Evolutionary conservation across 92 coral and sea anemone genomes (phyloP).

Genomic region (Bergia sp.): DNA sequence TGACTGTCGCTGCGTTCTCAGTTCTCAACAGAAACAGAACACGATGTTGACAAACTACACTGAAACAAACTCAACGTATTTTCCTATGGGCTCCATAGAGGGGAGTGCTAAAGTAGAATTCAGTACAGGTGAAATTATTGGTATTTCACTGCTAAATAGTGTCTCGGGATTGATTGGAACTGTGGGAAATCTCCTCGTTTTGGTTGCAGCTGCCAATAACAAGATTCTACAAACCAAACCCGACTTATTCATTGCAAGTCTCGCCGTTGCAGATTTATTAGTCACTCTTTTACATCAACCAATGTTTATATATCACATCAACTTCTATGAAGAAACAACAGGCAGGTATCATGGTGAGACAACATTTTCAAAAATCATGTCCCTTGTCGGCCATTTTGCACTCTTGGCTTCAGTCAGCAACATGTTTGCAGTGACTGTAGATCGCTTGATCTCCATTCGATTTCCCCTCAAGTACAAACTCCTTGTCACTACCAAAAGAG

Average conservation of each 20-base stretch:
- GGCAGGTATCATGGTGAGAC: slow-evolving; percentile 11
- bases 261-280: slow-evolving; percentile 57
- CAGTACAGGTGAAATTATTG: slow-evolving; percentile 21
- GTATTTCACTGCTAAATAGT: slow-evolving; percentile 39
- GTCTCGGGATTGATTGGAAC: slow-evolving; percentile 36
- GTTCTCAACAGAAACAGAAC: background rate
- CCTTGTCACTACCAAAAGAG: slow-evolving; percentile 29
- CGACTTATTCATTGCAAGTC: slow-evolving; percentile 49
- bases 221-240: slow-evolving; percentile 38
- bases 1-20: too few relatives aligned
- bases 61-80: background rate
- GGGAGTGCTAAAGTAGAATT: background rate
- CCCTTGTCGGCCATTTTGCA: slow-evolving; percentile 33
- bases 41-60: background rate
- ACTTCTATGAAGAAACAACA: background rate
- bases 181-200: slow-evolving; percentile 46
- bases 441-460: slow-evolving; percentile 53
- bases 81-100: too few relatives aligned
- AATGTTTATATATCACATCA: slow-evolving; percentile 33
- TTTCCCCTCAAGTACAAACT: slow-evolving; percentile 37
- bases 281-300: slow-evolving; percentile 53
- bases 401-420: slow-evolving; percentile 57
- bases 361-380: slow-evolving; percentile 11
- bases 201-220: slow-evolving; percentile 34
- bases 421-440: slow-evolving; percentile 54